phyloP scores from a whole-genome alignment of 2,113 vertebrate genomes.

The Macroglossus sobrinus region DNA sequence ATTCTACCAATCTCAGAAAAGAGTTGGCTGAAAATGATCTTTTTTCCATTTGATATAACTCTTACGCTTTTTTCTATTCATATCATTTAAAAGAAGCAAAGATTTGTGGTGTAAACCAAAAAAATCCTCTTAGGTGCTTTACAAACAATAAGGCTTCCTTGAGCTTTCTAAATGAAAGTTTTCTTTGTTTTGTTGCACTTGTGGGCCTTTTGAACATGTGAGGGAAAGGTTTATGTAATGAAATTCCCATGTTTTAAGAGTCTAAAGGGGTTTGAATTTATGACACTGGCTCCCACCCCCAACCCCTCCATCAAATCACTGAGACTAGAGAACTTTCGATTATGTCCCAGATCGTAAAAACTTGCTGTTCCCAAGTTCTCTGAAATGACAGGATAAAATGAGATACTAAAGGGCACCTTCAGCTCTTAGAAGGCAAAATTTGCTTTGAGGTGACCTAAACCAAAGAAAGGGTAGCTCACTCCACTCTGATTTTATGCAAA shows the following conservation, averaged over 20 bases:
- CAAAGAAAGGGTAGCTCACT: neutral
- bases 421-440: neutral
- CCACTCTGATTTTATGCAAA: conserved; percentile 46
- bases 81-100: conserved; percentile 22
- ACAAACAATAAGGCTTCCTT: neutral
- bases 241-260: conserved; percentile 21
- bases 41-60: neutral
- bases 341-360: neutral
- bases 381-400: neutral
- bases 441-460: neutral
- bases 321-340: neutral
- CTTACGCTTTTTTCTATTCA: neutral
- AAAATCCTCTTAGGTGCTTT: neutral
- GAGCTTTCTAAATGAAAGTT: neutral
- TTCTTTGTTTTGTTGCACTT: neutral
- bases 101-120: neutral
- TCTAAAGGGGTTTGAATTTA: neutral
- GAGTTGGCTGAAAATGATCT: neutral
- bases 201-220: neutral
- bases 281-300: neutral
- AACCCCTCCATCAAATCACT: accelerated
- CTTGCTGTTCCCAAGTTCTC: neutral
- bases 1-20: neutral
- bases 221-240: neutral
- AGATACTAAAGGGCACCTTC: neutral